A percentile compares a stretch with the other conserved stretches of the same genome.
Conservation (phyloP, 2,888 invertebrate genomes). For the Lamellibrachia satsuma region DNA sequence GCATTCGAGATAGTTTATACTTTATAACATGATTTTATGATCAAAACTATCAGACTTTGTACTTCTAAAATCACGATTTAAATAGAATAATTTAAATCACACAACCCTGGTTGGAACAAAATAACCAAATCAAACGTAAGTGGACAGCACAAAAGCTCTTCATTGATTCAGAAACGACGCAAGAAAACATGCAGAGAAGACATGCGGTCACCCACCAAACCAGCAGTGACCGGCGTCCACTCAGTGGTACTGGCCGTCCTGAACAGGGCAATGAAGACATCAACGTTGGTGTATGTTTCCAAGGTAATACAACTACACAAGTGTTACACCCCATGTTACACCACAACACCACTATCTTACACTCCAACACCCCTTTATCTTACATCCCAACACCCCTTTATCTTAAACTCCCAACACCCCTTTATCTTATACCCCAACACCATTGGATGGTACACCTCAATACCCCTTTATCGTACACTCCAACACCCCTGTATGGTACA, state of each 20-base stretch:
- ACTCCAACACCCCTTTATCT: too few relatives aligned
- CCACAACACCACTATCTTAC: too few relatives aligned
- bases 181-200: not conserved
- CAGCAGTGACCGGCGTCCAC: not conserved
- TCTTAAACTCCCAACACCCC: too few relatives aligned
- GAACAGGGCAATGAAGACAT: not conserved
- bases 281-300: not conserved
- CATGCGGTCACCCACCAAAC: not conserved
- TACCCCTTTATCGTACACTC: too few relatives aligned
- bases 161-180: not conserved
- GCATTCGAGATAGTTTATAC: too few relatives aligned
- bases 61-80: too few relatives aligned
- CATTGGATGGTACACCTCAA: too few relatives aligned
- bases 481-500: too few relatives aligned
- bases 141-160: not conserved
- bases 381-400: too few relatives aligned
- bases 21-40: too few relatives aligned
- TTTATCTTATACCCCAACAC: too few relatives aligned
- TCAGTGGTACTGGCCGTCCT: not conserved
- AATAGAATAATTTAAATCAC: not conserved
- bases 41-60: too few relatives aligned
- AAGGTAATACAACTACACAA: not conserved
- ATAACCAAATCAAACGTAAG: not conserved
- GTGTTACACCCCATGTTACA: not conserved
- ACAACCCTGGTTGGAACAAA: not conserved